These are phyloP conservation scores for Eospalax fontanierii DNA, from an alignment of 2,797 vertebrate species.

Conservation along the genomic window DNA sequence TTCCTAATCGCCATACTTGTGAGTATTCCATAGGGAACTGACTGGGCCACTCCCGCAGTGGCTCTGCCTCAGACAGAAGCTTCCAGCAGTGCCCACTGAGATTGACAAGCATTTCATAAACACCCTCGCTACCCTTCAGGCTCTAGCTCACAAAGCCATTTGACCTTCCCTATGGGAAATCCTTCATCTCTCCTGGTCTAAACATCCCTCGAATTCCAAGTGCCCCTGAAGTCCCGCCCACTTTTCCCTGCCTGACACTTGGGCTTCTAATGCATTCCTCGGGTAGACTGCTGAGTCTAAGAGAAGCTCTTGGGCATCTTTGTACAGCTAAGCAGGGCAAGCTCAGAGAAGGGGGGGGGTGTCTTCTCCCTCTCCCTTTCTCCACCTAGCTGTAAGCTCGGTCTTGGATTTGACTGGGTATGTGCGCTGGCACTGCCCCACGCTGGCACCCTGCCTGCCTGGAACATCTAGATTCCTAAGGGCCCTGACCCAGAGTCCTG, in stretches of 20 bases:
- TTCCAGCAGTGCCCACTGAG: background rate
- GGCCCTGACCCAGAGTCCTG: background rate
- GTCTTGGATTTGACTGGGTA: slow-evolving; percentile 41
- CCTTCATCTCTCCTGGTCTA: background rate
- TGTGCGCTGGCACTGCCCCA: slow-evolving; percentile 1
- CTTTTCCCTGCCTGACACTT: background rate
- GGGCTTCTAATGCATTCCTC: background rate
- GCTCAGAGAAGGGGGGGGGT: background rate
- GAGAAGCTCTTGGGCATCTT: background rate
- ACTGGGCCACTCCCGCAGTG: background rate
- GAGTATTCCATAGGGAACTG: background rate
- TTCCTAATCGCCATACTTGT: background rate
- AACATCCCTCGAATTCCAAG: background rate
- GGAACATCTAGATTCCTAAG: slow-evolving; percentile 56
- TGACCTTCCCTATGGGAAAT: background rate
- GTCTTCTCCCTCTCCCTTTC: background rate
- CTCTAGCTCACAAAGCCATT: background rate
- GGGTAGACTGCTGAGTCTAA: background rate
- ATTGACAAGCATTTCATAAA: background rate
- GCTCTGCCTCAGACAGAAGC: background rate
- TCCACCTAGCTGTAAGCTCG: background rate
- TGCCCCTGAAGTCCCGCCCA: background rate
- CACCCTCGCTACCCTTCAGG: background rate
- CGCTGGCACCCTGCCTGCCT: slow-evolving; percentile 40
- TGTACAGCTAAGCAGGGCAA: background rate